These are phyloP conservation scores for Apodemia duryi DNA, from an alignment of 2,888 invertebrate species.

Conservation along the genomic window DNA sequence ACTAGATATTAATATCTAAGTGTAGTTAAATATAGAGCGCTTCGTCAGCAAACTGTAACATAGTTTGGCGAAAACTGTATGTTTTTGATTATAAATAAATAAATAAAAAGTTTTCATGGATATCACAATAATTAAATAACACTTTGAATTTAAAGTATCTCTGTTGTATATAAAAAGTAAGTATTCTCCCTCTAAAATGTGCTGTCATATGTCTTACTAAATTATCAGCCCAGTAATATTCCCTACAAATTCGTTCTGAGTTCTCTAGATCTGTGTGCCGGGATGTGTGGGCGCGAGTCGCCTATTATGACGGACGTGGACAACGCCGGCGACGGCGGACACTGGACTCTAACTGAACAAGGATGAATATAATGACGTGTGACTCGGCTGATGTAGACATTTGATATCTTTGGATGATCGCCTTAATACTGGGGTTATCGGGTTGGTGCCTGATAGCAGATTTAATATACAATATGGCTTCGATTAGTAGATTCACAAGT, in stretches of 20 bases:
- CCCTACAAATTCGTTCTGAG: not conserved
- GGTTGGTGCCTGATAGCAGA: not conserved
- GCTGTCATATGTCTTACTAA: no score
- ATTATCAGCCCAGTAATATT: no score
- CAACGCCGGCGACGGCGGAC: conserved; percentile 24
- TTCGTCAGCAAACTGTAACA: no score
- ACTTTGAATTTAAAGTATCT: no score
- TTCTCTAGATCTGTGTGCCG: not conserved
- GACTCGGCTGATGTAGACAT: not conserved
- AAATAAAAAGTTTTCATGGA: no score
- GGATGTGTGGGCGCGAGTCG: conserved; percentile 44
- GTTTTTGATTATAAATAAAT: no score
- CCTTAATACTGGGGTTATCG: not conserved
- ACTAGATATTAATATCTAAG: no score
- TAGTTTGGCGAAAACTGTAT: no score
- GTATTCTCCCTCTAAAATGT: no score
- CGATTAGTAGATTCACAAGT: not conserved
- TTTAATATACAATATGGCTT: not conserved
- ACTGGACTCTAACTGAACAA: conserved; percentile 5
- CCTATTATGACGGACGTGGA: conserved; percentile 31
- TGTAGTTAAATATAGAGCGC: no score
- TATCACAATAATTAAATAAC: no score
- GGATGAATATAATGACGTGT: conserved; percentile 3
- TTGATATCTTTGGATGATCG: not conserved
- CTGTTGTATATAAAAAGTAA: no score